phyloP scores from a whole-genome alignment of 2,113 vertebrate species.

The Leucopsar rothschildi region DNA sequence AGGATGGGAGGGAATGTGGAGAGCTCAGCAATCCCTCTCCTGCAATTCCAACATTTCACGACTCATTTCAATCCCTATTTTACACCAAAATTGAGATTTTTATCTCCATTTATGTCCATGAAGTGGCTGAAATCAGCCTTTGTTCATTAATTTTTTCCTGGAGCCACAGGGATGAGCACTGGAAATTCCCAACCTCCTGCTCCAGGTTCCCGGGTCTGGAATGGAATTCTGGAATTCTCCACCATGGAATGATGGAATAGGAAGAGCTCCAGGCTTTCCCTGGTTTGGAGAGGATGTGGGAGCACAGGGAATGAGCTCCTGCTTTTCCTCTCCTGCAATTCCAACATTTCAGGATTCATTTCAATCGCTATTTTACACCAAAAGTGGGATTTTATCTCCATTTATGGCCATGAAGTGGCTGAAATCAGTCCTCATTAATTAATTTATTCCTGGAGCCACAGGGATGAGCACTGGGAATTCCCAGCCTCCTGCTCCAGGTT shows the following conservation, averaged over 20 bases:
- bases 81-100: neutral
- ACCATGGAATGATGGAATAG: no score
- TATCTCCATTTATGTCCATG: neutral
- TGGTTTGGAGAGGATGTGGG: no score
- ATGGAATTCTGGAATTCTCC: no score
- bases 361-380: no score
- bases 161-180: neutral
- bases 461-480: neutral
- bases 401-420: neutral
- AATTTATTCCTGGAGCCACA: fast-evolving
- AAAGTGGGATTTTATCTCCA: neutral
- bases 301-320: no score
- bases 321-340: neutral
- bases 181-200: neutral
- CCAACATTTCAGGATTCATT: neutral
- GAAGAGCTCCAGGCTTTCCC: no score
- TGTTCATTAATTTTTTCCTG: neutral
- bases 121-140: neutral
- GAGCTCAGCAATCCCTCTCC: no score
- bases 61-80: no score
- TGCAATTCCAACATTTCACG: neutral
- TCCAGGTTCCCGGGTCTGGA: no score
- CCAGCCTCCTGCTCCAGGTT: neutral
- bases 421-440: neutral
- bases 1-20: neutral